phyloP scores from a whole-genome alignment of 2,113 vertebrate genomes.

The Mungos mungo region DNA sequence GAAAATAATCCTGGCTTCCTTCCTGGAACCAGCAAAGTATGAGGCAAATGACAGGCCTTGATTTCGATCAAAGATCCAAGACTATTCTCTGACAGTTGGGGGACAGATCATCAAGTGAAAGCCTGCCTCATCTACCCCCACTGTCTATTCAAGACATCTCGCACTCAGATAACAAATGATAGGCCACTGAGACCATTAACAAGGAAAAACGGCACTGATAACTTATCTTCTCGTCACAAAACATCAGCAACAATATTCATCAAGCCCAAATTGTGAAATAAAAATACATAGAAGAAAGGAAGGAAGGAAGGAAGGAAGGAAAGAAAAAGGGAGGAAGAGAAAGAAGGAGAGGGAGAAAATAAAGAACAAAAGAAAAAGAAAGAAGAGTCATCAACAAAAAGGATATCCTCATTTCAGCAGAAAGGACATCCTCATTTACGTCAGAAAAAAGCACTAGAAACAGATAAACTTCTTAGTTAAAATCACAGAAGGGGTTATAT shows the following conservation, averaged over 20 bases:
- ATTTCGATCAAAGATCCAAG: conserved; percentile 61
- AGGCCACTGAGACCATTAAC: conserved; percentile 40
- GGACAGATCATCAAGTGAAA: conserved; percentile 44
- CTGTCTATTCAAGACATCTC: conserved; percentile 30
- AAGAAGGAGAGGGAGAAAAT: background rate
- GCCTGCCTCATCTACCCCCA: conserved; percentile 1
- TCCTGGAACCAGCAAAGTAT: conserved; percentile 52
- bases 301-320: too few species aligned
- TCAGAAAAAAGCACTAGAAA: conserved; percentile 38
- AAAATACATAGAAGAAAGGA: background rate
- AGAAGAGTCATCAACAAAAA: background rate
- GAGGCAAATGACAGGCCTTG: conserved; percentile 62
- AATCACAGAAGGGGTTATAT: conserved; percentile 47
- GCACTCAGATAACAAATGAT: conserved; percentile 54
- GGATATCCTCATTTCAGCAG: background rate
- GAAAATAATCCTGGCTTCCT: conserved; percentile 56
- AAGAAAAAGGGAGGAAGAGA: background rate
- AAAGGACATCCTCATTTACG: background rate
- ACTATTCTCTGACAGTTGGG: conserved; percentile 30
- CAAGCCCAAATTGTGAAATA: conserved; percentile 16
- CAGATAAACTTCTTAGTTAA: conserved; percentile 62
- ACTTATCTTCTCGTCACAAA: conserved; percentile 59
- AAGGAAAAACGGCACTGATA: conserved; percentile 57
- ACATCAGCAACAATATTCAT: conserved; percentile 62
- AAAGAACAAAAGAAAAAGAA: background rate